Base-by-base conservation (phyloP, 2,797 vertebrate genomes). In the Chiloscyllium punctatum region DNA sequence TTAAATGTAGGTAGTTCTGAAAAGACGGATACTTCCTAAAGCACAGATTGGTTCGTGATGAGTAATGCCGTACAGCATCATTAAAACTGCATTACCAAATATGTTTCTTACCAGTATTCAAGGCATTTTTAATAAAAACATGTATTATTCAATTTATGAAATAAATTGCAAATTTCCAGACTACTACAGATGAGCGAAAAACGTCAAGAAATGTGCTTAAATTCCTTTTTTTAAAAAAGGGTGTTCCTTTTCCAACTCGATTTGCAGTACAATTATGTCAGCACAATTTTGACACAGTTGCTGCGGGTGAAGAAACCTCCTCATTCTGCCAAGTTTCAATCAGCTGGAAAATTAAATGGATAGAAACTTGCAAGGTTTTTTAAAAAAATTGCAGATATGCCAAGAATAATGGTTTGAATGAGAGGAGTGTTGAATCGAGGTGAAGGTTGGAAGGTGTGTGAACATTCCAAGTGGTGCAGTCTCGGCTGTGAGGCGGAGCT, bases 241-340 rank as follows among this genome's bases (percentile, higher is more conserved):
- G 57, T 90, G 87, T 90, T 90, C 42, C 66, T 87, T 90, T n/a
- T 51, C 48, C 16, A 8, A 57, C n/a, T 51, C 1, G 94, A 53
- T 53, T 48, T 77, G 71, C 71, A n/a, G 48, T 77, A 2, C 71
- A 95, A 95, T 95, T 42, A 94, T 72, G 92, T 48, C 92, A 94
- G 25, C 15, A 77, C 57, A 62, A 62, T 62, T 62, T 94, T 94
- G 86, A 13, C 25, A 88, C 57, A 51, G 5, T 30, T n/a, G 57
- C 48, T 21, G 71, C 30, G 27, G 23, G 8, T 71, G 69, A 94
- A 72, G 4, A 71, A 23, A 30, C 6, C 48, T 37, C 71, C 48
- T 37, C 71, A 42, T 94, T 77, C 33, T 95, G 71, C 71, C 27
- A 74, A 95, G 27, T 77, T 95, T 53, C 48, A 69, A 72, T 18